phyloP scores from a whole-genome alignment of 2,113 vertebrate species.

The Pluvialis apricaria region DNA sequence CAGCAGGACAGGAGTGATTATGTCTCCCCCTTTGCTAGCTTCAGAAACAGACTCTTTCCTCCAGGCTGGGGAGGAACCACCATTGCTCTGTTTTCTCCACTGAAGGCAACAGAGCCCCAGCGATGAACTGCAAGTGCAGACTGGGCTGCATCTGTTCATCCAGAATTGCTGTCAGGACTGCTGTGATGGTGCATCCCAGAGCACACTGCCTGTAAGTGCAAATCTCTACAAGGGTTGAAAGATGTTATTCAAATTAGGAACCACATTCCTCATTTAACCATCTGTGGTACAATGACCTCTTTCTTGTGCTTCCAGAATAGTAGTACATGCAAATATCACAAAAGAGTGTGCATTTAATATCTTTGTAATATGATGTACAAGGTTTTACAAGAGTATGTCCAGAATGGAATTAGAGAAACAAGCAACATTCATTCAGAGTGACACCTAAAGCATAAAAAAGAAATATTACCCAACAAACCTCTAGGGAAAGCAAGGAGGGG shows the following conservation, averaged over 20 bases:
- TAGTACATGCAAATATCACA: fast-evolving
- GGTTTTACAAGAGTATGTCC: not conserved
- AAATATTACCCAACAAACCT: not conserved
- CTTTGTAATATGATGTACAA: not conserved
- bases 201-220: not conserved
- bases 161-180: not conserved
- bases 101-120: not conserved
- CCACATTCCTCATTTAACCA: not conserved
- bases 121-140: not conserved
- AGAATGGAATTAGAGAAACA: not conserved
- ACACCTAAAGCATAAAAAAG: not conserved
- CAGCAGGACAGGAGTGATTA: not conserved
- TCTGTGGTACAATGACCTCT: not conserved
- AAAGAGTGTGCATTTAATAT: not conserved
- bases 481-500: not conserved
- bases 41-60: not conserved
- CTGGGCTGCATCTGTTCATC: not conserved
- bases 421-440: not conserved
- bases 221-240: not conserved
- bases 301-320: not conserved
- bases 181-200: not conserved
- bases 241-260: not conserved
- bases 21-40: not conserved
- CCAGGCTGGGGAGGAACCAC: not conserved
- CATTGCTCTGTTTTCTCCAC: not conserved